Base-by-base conservation (phyloP, 35 echinoderm and acorn worm genomes). In the Chiridota heheva region DNA sequence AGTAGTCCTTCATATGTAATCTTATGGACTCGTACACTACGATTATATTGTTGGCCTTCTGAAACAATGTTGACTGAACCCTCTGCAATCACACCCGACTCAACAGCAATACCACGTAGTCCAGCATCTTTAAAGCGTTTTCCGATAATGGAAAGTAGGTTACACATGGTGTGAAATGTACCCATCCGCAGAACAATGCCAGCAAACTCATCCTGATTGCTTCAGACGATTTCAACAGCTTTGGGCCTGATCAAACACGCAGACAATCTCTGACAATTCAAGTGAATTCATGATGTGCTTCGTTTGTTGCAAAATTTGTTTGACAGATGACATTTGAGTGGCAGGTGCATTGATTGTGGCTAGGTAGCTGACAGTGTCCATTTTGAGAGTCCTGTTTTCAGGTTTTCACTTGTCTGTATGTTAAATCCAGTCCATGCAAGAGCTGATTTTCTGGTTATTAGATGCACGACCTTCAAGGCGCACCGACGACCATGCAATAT, bases 81-180 rank as follows among this genome's bases (percentile, higher is more conserved):
- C 63, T 44, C 15, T 25, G 83, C 57, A 75, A 86, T 12, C 3
- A 86, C 34, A 8, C 39, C 69, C 4, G 83, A 63, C 20, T 86
- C 83, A n/a, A 76, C 47, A 17, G 64, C 1, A 27, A 86, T 60
- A 46, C 80, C 73, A 28, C 56, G 1, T 0, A 87, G 18, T 12
- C 73, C 84, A 13, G 84, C 83, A 76, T 76, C 83, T 2, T 18
- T 35, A 47, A 86, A 86, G 16, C 84, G 59, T 29, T 76, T 77
- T 22, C 84, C 73, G 42, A 78, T 87, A 39, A 44, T 18, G 84
- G 60, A 43, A 79, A 34, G 15, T 55, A 44, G n/a, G n/a, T n/a
- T n/a, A n/a, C n/a, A n/a, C n/a, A n/a, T n/a, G n/a, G n/a, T 63
- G 83, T 35, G 56, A 76, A 63, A 20, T 53, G 16, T 40, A 22